A percentile compares a stretch with the other conserved stretches of the same genome.
phyloP scores from a whole-genome alignment of 2,113 vertebrate genomes.

The Anas platyrhynchos region DNA sequence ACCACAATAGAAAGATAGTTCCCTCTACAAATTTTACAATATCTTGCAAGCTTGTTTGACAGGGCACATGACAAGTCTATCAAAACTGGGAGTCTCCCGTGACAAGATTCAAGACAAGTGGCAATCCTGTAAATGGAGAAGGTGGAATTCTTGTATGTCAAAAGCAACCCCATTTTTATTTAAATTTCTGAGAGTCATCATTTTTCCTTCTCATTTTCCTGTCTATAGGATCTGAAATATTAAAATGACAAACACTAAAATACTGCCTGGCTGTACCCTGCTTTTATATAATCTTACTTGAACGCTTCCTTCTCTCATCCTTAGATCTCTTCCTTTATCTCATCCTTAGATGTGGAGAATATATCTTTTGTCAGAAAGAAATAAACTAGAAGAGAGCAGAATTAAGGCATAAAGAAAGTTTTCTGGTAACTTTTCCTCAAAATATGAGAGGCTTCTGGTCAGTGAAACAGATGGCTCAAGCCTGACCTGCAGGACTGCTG shows the following conservation, averaged over 20 bases:
- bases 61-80: conserved; percentile 54
- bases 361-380: background rate
- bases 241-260: background rate
- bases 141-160: background rate
- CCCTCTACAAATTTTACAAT: background rate
- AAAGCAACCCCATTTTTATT: conserved; percentile 14
- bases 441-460: background rate
- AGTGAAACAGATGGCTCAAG: background rate
- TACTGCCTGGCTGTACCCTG: background rate
- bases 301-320: background rate
- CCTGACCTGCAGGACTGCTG: background rate
- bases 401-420: background rate
- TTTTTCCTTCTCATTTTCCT: background rate
- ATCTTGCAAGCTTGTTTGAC: conserved; percentile 47
- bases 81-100: conserved; percentile 51
- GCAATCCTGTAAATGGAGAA: conserved; percentile 11
- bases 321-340: background rate
- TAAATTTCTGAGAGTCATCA: background rate
- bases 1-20: background rate
- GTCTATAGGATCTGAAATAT: background rate
- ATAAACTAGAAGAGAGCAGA: background rate
- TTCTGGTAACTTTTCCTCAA: background rate
- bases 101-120: conserved; percentile 46
- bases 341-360: background rate
- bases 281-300: background rate